Base-by-base conservation (phyloP, 2,888 invertebrate species). In the Cosmia trapezina region DNA sequence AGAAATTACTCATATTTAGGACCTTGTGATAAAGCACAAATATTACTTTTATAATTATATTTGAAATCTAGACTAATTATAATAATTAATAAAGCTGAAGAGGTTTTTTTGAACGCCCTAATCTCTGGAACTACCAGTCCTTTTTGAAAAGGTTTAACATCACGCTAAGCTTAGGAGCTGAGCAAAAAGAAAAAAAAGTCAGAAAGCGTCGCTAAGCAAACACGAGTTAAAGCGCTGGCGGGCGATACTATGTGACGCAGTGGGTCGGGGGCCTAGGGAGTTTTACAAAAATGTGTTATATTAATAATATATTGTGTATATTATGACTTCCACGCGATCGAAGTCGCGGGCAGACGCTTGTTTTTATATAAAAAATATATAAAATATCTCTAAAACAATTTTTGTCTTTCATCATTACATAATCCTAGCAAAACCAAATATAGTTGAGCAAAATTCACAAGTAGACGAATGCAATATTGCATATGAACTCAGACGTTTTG, bases 381-480 rank as follows among this genome's bases (percentile, higher is more conserved):
- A 61, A 14, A 47, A 8, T 37, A 72, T n/a, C 17, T 43, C 1
- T 4, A 5, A 49, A 56, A 22, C 2, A 43, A 43, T 22, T n/a
- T 49, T 8, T 17, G 43, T 41, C n/a, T 17, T 0, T n/a, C 33
- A 14, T 47, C 7, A 51, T n/a, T 28, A 33, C 11, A 49, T 22
- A 49, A 33, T 33, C 62, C 1, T 5, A 14, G 19, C 33, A 33
- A 53, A 12, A 37, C 49, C 17, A 37, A 63, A 79, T 33, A 37
- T 61, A 60, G 37, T 45, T 49, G 51, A 5, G 54, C 22, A n/a
- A 71, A 22, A 76, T 78, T 61, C 60, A 60, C 28, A 51, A 73
- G 60, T 43, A 37, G 22, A 62, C 45, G 41, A 33, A 56, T 60
- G 73, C 54, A 80, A 80, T 73, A 64, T 80, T n/a, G 37, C 51